phyloP scores from a whole-genome alignment of 2,797 vertebrate genomes.

The Nasua narica region DNA sequence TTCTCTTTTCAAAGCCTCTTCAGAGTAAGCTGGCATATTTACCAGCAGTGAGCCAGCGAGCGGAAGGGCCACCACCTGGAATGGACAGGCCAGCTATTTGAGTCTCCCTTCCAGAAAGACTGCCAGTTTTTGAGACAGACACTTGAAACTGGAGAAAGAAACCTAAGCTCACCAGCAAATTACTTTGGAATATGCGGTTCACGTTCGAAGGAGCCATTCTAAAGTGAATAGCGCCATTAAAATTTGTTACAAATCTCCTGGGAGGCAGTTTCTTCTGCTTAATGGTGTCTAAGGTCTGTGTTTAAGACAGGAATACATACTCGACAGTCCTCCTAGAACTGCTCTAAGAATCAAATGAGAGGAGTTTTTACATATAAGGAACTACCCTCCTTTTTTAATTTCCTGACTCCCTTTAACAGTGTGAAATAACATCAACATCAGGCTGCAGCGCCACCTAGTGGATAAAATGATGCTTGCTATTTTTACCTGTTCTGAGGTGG shows the following conservation, averaged over 20 bases:
- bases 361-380: background rate
- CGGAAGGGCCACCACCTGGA: background rate
- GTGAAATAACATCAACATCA: background rate
- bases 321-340: background rate
- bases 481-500: background rate
- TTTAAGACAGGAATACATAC: background rate
- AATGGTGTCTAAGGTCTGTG: background rate
- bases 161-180: background rate
- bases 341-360: background rate
- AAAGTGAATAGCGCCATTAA: background rate
- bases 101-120: background rate
- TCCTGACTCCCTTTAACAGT: background rate
- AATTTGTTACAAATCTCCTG: background rate
- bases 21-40: accelerated
- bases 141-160: constrained; percentile 10
- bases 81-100: background rate
- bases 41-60: background rate
- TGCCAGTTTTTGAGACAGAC: background rate
- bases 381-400: background rate
- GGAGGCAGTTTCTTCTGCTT: background rate
- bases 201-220: background rate
- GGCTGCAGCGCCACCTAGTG: constrained; percentile 62
- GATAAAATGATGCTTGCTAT: background rate
- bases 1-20: background rate
- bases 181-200: background rate